Conservation (phyloP, 1,140 invertebrate species). For the Papilio xuthus region DNA sequence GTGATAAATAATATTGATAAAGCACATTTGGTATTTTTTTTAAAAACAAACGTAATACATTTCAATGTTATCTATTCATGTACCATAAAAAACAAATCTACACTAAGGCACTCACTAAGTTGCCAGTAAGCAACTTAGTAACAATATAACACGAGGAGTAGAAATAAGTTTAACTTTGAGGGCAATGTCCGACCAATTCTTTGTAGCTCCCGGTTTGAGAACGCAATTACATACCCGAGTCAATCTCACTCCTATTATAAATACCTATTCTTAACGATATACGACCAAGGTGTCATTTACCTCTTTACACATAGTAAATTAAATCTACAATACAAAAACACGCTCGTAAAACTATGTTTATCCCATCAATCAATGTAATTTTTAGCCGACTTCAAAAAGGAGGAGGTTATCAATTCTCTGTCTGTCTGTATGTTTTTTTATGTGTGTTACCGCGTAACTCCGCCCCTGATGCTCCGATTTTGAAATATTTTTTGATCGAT, state of each 20-base stretch:
- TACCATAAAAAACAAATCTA: neutral
- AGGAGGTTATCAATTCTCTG: too few species aligned
- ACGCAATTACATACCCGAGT: slow-evolving; percentile 44
- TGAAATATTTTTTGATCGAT: too few species aligned
- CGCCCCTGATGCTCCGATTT: too few species aligned
- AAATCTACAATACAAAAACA: neutral
- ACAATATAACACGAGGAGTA: slow-evolving; percentile 20
- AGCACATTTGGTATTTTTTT: neutral
- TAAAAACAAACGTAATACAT: neutral
- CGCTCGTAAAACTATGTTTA: slow-evolving; percentile 18
- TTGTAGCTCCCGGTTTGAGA: slow-evolving; percentile 51
- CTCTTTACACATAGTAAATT: neutral
- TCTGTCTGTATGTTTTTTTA: too few species aligned
- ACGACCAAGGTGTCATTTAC: slow-evolving; percentile 17
- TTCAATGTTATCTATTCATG: neutral
- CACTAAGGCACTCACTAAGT: neutral
- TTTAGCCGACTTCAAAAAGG: too few species aligned
- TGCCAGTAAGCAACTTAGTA: neutral
- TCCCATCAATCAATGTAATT: slow-evolving; percentile 20
- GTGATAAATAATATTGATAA: slow-evolving; percentile 1
- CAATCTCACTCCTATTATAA: slow-evolving; percentile 27
- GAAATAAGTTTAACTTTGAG: slow-evolving; percentile 47
- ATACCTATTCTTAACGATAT: neutral
- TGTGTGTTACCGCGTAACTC: too few species aligned
- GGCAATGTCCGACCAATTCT: slow-evolving; percentile 61